Conservation (phyloP, 2,113 vertebrate genomes). For the Zosterops lateralis region DNA sequence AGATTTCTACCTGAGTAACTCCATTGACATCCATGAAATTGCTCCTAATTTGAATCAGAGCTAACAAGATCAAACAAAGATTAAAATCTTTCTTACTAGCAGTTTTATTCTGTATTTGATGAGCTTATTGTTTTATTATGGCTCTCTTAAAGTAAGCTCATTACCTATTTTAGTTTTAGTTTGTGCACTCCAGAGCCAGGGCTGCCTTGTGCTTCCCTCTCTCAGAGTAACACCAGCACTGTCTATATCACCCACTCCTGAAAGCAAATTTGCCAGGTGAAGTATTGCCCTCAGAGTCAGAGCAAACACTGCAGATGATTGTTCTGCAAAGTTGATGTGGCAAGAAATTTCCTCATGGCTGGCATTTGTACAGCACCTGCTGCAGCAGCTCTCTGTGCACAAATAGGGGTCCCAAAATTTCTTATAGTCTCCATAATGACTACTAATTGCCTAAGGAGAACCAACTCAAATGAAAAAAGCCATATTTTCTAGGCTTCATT, state of each 20-base stretch:
- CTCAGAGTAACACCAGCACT: background rate
- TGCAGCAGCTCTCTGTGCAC: background rate
- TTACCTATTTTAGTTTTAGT: background rate
- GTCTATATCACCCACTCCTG: background rate
- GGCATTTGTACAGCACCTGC: background rate
- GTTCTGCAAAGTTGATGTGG: background rate
- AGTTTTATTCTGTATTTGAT: background rate
- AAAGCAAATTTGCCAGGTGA: background rate
- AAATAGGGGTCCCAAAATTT: background rate
- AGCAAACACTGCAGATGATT: background rate
- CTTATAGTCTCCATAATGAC: background rate
- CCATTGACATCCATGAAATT: slow-evolving; percentile 19
- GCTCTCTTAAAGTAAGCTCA: background rate
- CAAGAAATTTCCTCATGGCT: background rate
- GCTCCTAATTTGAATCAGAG: background rate
- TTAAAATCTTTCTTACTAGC: slow-evolving; percentile 13
- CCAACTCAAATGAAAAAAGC: accelerated
- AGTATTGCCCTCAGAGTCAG: background rate
- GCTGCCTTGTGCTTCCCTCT: background rate
- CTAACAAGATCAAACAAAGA: slow-evolving; percentile 6
- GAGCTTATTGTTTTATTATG: background rate
- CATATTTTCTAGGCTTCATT: background rate
- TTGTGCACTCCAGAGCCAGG: background rate
- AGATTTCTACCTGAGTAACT: slow-evolving; percentile 40
- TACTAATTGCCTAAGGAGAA: background rate